phyloP scores from a whole-genome alignment of 53 echinoderm and acorn worm species.

The Actinopyga echinites region DNA sequence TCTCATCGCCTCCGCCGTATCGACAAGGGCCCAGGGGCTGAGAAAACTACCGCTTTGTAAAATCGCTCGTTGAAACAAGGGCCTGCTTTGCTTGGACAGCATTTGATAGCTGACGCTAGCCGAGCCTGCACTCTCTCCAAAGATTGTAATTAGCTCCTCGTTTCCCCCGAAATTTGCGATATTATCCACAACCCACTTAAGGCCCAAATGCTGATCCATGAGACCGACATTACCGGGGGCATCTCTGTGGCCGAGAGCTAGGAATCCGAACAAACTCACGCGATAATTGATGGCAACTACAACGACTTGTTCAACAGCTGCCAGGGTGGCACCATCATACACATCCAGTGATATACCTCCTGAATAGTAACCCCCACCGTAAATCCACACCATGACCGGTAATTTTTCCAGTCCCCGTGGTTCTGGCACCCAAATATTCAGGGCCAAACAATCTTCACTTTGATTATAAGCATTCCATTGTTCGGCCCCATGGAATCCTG shows the following conservation, averaged over 20 bases:
- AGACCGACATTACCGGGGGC: constrained; percentile 94
- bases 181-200: constrained; percentile 88
- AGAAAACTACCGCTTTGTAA: constrained; percentile 87
- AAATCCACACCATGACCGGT: constrained; percentile 98
- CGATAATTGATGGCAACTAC: constrained; percentile 92
- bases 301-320: constrained; percentile 76
- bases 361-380: constrained; percentile 80
- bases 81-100: constrained; percentile 60
- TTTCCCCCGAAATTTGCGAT: constrained; percentile 84
- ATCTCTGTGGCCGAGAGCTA: constrained; percentile 74
- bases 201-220: constrained; percentile 75
- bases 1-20: constrained; percentile 61
- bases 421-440: constrained; percentile 84
- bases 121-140: constrained; percentile 93
- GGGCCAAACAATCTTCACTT: constrained; percentile 78
- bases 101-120: constrained; percentile 82
- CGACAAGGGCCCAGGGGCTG: constrained; percentile 76
- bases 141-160: constrained; percentile 68
- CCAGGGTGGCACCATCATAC: constrained; percentile 82
- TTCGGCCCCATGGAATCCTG: constrained; percentile 71
- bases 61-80: constrained; percentile 70
- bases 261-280: constrained; percentile 80
- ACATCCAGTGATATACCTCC: constrained; percentile 78
- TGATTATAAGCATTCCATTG: constrained; percentile 88
- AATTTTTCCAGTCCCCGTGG: constrained; percentile 18